phyloP scores from a whole-genome alignment of 64 coral and sea anemone species.

The Montipora cactus region DNA sequence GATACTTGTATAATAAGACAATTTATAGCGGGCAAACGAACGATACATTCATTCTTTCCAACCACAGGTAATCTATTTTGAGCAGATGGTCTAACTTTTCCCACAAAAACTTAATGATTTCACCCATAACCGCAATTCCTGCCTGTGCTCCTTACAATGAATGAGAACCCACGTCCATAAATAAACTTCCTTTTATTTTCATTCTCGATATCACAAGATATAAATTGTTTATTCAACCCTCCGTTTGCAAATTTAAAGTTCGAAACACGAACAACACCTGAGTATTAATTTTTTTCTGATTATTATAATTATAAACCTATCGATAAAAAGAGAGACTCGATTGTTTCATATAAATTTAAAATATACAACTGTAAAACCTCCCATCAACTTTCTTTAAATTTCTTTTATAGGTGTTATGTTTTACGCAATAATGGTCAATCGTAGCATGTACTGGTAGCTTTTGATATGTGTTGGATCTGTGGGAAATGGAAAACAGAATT shows the following conservation, averaged over 20 bases:
- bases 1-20: background rate
- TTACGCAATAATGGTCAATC: background rate
- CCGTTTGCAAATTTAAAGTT: conserved; percentile 9
- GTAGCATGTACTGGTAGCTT: no score
- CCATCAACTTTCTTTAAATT: background rate
- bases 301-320: background rate
- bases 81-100: background rate
- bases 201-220: conserved; percentile 23
- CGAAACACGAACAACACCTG: background rate
- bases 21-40: background rate
- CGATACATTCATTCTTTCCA: background rate
- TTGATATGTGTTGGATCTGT: no score
- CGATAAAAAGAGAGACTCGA: background rate
- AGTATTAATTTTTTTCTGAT: background rate
- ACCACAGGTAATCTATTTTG: background rate
- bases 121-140: conserved; percentile 34
- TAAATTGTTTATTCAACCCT: conserved; percentile 1
- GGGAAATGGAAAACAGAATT: conserved; percentile 19
- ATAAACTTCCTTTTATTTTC: conserved; percentile 42
- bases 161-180: conserved; percentile 10
- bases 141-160: background rate
- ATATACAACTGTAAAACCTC: conserved; percentile 28
- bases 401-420: no score
- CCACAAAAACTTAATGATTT: conserved; percentile 15
- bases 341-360: conserved; percentile 5